A percentile compares a stretch with the other conserved stretches of the same genome.
phyloP scores from a whole-genome alignment of 1,140 invertebrate genomes.

The Sitophilus oryzae region DNA sequence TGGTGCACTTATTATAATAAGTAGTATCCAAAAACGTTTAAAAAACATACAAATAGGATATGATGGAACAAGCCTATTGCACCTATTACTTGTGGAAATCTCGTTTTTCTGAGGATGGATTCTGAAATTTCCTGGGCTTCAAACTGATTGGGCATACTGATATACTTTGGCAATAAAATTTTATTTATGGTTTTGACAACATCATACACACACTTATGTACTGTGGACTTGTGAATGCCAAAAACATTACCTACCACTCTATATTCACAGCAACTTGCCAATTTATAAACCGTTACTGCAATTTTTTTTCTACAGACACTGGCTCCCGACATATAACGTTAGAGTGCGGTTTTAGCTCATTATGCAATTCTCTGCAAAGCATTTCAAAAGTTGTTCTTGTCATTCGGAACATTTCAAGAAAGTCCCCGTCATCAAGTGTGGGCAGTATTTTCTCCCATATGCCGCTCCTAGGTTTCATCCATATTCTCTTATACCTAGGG shows the following conservation, averaged over 20 bases:
- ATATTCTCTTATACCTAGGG: no score
- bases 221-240: conserved; percentile 23
- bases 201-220: conserved; percentile 16
- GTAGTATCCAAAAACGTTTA: no score
- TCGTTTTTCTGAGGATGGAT: not conserved
- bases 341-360: not conserved
- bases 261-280: conserved; percentile 27
- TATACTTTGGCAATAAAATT: not conserved
- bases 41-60: no score
- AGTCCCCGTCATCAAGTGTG: no score
- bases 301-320: conserved; percentile 22
- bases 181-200: conserved; percentile 7
- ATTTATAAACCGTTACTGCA: conserved; percentile 22
- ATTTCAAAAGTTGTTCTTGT: not conserved
- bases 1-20: no score
- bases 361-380: not conserved
- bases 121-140: not conserved
- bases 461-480: no score
- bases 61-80: no score
- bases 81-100: not conserved
- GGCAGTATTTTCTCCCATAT: no score
- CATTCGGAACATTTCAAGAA: conserved; percentile 1
- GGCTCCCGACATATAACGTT: no score
- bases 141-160: not conserved
- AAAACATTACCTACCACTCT: conserved; percentile 28